Evolutionary conservation across 2,888 invertebrate species (phyloP).

Genomic region (Eulithis testata): DNA sequence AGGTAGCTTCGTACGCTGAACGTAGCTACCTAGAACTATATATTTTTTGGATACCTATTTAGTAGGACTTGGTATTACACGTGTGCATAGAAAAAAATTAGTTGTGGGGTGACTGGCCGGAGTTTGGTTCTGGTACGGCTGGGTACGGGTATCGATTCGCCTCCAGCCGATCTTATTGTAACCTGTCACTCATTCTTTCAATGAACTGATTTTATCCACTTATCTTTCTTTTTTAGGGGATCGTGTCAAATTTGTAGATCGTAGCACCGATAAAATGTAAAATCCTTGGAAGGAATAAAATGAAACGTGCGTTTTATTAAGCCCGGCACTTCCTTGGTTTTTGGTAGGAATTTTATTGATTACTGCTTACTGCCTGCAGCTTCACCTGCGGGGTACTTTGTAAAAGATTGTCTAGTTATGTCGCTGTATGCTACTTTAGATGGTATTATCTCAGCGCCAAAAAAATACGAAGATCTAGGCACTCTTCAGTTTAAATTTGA

Average conservation of each 20-base stretch:
- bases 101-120: constrained; percentile 74
- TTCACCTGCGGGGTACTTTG: too few relatives aligned
- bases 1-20: too few relatives aligned
- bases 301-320: constrained; percentile 16
- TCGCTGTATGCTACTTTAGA: too few relatives aligned
- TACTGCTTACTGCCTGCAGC: background rate
- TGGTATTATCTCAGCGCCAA: too few relatives aligned
- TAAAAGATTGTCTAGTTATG: too few relatives aligned
- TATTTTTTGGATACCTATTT: too few relatives aligned
- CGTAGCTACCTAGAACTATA: too few relatives aligned
- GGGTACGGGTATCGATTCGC: constrained; percentile 70
- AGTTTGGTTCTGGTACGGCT: constrained; percentile 64
- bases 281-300: constrained; percentile 4
- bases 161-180: constrained; percentile 56
- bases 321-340: background rate
- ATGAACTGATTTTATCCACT: constrained; percentile 46
- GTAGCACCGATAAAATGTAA: constrained; percentile 8
- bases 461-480: too few relatives aligned
- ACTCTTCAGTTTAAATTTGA: too few relatives aligned
- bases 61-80: constrained; percentile 23
- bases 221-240: constrained; percentile 30
- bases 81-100: constrained; percentile 53
- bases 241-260: constrained; percentile 38
- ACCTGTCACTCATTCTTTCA: constrained; percentile 64
- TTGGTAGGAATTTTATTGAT: background rate